These are phyloP conservation scores for Acromyrmex echinatior DNA, from an alignment of 1,140 invertebrate species.

Conservation along the genomic window DNA sequence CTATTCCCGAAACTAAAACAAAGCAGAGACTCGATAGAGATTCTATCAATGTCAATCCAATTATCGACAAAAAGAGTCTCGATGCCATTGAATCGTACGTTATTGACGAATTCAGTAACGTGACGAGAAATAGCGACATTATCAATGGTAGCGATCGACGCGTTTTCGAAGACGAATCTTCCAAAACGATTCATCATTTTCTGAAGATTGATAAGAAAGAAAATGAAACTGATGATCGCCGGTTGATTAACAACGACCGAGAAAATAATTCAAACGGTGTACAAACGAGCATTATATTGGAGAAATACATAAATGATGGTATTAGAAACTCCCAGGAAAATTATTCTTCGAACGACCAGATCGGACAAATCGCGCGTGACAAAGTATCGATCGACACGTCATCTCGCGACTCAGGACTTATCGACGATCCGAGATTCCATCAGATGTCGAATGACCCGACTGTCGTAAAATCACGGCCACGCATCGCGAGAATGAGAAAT, in stretches of 20 bases:
- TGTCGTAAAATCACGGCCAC: not conserved
- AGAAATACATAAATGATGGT: not conserved
- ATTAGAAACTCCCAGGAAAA: not conserved
- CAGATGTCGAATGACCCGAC: not conserved
- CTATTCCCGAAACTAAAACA: constrained; percentile 35
- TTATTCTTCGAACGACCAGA: not conserved
- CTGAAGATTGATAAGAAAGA: not conserved
- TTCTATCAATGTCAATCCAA: not conserved
- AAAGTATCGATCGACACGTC: not conserved
- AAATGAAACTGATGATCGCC: not conserved
- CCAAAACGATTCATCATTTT: not conserved
- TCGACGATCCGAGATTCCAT: not conserved
- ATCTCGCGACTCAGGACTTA: not conserved
- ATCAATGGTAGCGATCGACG: not conserved
- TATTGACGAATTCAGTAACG: not conserved
- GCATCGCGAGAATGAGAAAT: constrained; percentile 15
- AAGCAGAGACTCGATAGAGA: constrained; percentile 6
- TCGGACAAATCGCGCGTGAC: not conserved
- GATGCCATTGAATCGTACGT: not conserved
- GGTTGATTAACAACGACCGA: not conserved
- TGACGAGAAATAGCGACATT: not conserved
- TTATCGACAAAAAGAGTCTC: not conserved
- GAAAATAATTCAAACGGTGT: not conserved
- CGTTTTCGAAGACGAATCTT: not conserved
- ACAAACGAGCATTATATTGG: not conserved